Evolutionary conservation across 2,797 vertebrate genomes (phyloP).

Genomic region (Mareca penelope): DNA sequence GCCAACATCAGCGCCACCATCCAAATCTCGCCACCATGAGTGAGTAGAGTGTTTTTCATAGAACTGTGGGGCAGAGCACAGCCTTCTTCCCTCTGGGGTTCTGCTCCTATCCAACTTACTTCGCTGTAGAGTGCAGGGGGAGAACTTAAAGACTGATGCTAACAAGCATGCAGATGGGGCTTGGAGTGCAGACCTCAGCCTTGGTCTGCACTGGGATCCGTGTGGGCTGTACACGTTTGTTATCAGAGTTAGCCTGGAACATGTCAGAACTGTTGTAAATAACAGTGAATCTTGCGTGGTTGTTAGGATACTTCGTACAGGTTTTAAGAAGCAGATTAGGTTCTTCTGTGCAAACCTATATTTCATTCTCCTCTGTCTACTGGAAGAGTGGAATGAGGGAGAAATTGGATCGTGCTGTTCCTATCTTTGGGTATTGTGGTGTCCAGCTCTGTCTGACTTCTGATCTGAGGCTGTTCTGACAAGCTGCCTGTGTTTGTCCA

Average conservation of each 20-base stretch:
- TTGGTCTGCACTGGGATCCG: accelerated
- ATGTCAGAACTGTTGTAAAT: not conserved
- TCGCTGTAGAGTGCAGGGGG: accelerated
- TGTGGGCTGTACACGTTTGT: accelerated
- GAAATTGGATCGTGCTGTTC: not conserved
- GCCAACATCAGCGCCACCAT: conserved; percentile 85
- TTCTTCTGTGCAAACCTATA: accelerated
- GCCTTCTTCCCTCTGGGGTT: not conserved
- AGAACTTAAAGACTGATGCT: not conserved
- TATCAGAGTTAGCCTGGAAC: not conserved
- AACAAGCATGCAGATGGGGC: accelerated
- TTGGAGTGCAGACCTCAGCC: accelerated
- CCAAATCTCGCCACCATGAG: conserved; percentile 97
- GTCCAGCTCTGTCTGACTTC: not conserved
- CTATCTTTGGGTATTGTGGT: accelerated
- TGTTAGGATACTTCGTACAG: accelerated
- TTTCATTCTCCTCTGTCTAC: not conserved
- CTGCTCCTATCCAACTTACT: accelerated
- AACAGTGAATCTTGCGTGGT: accelerated
- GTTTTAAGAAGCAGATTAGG: not conserved
- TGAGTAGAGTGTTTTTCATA: conserved; percentile 72
- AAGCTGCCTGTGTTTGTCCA: not conserved
- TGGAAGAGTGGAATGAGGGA: not conserved
- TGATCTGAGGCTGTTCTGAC: not conserved
- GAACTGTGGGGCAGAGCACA: not conserved